A percentile compares a stretch with the other conserved stretches of the same genome.
These are phyloP conservation scores for Rutpela maculata DNA, from an alignment of 2,888 invertebrate genomes.

Conservation along the genomic window DNA sequence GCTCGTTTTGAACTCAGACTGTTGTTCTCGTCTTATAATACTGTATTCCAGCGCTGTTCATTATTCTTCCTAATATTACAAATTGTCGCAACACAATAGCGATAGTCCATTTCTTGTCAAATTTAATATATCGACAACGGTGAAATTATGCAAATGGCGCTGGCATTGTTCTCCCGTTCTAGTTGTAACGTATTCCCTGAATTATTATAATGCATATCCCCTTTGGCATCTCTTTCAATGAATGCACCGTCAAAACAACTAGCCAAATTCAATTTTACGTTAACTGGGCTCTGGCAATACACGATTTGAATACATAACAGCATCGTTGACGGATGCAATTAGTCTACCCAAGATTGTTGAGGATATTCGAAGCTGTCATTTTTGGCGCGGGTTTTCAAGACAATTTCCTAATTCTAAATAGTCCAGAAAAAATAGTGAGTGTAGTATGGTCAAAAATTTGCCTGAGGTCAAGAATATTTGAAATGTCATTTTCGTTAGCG, in stretches of 20 bases:
- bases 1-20: neutral
- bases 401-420: no score
- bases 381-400: no score
- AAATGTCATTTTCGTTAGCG: no score
- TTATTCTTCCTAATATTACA: neutral
- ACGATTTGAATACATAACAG: neutral
- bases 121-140: neutral
- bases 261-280: conserved; percentile 20
- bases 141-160: neutral
- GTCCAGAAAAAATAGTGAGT: no score
- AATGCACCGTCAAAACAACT: conserved; percentile 12
- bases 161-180: neutral
- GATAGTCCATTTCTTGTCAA: neutral
- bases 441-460: no score
- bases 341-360: neutral
- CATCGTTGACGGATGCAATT: neutral
- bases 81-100: neutral
- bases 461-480: no score
- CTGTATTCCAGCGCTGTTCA: neutral
- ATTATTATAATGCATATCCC: neutral
- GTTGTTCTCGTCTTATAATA: neutral
- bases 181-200: neutral
- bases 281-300: conserved; percentile 4
- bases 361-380: no score
- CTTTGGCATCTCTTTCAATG: conserved; percentile 6